Evolutionary conservation across 1,140 invertebrate genomes (phyloP).

Genomic region (Hylyphantes graminicola): DNA sequence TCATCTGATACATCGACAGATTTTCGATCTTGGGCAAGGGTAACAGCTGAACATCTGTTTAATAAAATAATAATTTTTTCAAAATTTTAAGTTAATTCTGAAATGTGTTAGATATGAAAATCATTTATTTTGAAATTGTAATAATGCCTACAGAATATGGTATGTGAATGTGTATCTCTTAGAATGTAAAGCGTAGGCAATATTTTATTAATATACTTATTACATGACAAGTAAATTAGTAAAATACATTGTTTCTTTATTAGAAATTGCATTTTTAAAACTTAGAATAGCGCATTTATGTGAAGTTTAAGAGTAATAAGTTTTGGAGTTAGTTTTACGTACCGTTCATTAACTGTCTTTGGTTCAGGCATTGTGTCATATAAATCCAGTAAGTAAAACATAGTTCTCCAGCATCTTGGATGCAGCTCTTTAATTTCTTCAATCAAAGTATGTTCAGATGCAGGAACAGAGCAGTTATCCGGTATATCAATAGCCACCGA

Average conservation of each 20-base stretch:
- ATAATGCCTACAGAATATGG: too few species aligned
- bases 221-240: too few species aligned
- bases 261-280: too few species aligned
- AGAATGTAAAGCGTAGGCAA: too few species aligned
- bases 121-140: too few species aligned
- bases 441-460: slow-evolving; percentile 68
- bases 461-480: slow-evolving; percentile 64
- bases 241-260: too few species aligned
- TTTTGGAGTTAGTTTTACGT: slow-evolving; percentile 16
- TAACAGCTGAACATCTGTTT: slow-evolving; percentile 36
- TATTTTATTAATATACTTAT: too few species aligned
- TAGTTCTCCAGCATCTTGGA: slow-evolving; percentile 92
- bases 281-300: too few species aligned
- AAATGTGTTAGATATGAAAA: too few species aligned
- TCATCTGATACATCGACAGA: slow-evolving; percentile 70
- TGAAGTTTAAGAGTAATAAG: not conserved
- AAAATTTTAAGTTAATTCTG: too few species aligned
- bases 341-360: slow-evolving; percentile 81
- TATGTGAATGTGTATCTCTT: too few species aligned
- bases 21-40: slow-evolving; percentile 56
- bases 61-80: too few species aligned
- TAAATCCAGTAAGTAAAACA: slow-evolving; percentile 90
- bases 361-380: slow-evolving; percentile 95
- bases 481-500: slow-evolving; percentile 68
- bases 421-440: slow-evolving; percentile 71